phyloP scores from a whole-genome alignment of 2,113 vertebrate genomes.

The Elgaria multicarinata region DNA sequence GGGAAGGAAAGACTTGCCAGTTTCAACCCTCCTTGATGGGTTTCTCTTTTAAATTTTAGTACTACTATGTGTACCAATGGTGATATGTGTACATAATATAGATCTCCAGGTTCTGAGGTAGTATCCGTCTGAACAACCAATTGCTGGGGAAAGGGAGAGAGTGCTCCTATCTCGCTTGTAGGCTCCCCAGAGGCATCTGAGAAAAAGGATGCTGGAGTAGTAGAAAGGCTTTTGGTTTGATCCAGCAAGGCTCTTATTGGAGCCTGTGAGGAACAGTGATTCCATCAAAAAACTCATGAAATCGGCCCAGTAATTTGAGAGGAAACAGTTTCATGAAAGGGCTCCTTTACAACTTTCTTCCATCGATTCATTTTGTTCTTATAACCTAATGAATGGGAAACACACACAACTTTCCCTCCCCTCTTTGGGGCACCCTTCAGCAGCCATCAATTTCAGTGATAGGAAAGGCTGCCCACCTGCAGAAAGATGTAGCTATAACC shows the following conservation, averaged over 20 bases:
- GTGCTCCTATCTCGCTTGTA: not conserved
- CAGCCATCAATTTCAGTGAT: not conserved
- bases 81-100: not conserved
- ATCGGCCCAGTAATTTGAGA: not conserved
- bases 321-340: not conserved
- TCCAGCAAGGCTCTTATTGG: not conserved
- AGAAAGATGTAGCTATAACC: not conserved
- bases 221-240: not conserved
- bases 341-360: not conserved
- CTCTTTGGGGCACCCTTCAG: not conserved
- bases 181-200: not conserved
- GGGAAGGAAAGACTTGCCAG: not conserved
- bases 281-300: not conserved
- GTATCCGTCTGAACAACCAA: too few relatives aligned
- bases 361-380: too few relatives aligned
- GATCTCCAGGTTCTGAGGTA: too few relatives aligned
- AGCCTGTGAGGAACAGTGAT: not conserved
- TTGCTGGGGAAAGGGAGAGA: not conserved
- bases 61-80: not conserved
- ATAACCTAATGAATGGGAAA: not conserved
- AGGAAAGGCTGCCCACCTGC: too few relatives aligned
- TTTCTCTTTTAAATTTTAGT: not conserved
- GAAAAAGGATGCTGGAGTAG: not conserved
- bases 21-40: not conserved
- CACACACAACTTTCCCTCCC: not conserved